Percentiles rank a stretch among this genome's conserved stretches.
Conservation (phyloP, 2,888 invertebrate species). For the Acrobasis suavella region DNA sequence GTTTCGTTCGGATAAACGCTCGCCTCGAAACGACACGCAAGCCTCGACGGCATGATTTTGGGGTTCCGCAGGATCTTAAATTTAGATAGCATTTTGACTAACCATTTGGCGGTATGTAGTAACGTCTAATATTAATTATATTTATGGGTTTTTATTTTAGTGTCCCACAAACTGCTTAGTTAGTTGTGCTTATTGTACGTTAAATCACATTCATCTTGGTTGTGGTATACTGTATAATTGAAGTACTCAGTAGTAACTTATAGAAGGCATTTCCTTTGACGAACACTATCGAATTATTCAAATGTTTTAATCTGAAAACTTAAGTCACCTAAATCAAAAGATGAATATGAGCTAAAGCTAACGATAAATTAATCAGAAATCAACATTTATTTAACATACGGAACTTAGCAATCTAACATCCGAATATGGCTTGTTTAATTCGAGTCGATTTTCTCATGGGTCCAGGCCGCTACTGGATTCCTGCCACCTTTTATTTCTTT, state of each 20-base stretch:
- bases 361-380: neutral
- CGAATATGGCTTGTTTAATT: conserved; percentile 55
- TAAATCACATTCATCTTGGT: too few species aligned
- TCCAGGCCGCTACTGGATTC: conserved; percentile 76
- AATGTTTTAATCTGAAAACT: too few species aligned
- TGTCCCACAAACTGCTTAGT: too few species aligned
- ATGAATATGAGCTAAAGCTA: too few species aligned
- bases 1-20: conserved; percentile 82
- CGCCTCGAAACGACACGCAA: conserved; percentile 71
- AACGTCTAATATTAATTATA: neutral
- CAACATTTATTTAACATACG: conserved; percentile 29
- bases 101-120: neutral
- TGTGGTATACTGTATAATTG: too few species aligned
- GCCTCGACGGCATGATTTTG: conserved; percentile 49
- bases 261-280: too few species aligned
- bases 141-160: too few species aligned
- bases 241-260: too few species aligned
- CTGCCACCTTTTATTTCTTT: conserved; percentile 62
- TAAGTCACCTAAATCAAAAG: too few species aligned
- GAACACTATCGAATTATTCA: too few species aligned
- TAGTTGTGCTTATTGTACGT: too few species aligned
- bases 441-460: conserved; percentile 75
- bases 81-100: neutral
- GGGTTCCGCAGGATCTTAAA: conserved; percentile 48
- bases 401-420: conserved; percentile 52